Conservation (phyloP, 2,888 invertebrate species). For the Drosophila prostipennis region DNA sequence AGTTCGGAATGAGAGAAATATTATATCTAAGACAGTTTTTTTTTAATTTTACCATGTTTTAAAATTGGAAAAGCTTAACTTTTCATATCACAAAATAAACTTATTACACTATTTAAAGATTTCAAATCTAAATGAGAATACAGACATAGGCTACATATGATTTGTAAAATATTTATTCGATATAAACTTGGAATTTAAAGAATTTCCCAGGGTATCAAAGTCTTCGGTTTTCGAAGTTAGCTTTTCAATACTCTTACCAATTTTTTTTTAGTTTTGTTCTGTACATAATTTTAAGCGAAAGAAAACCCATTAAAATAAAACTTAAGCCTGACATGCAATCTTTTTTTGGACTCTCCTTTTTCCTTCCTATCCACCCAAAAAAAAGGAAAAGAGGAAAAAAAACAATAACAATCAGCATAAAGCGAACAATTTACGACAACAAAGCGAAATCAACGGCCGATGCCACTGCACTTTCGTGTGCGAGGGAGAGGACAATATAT, state of each 20-base stretch:
- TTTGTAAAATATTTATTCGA: too few relatives aligned
- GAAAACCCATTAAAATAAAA: slow-evolving; percentile 38
- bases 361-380: background rate
- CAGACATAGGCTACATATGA: too few relatives aligned
- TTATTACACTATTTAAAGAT: background rate
- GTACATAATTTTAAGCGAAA: slow-evolving; percentile 21
- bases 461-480: slow-evolving; percentile 25
- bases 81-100: too few relatives aligned
- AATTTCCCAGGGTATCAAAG: background rate
- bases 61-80: too few relatives aligned
- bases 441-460: slow-evolving; percentile 41
- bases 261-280: slow-evolving; percentile 6
- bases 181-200: too few relatives aligned
- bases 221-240: slow-evolving; percentile 10
- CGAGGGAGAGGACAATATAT: background rate
- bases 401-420: slow-evolving; percentile 35
- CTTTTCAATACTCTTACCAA: slow-evolving; percentile 3
- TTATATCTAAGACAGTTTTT: background rate
- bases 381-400: background rate
- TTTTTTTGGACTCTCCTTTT: background rate
- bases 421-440: slow-evolving; percentile 34
- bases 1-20: background rate
- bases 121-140: background rate
- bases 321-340: slow-evolving; percentile 31
- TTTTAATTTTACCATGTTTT: background rate